phyloP scores from a whole-genome alignment of 2,888 invertebrate species.

The Drosophila cognata region DNA sequence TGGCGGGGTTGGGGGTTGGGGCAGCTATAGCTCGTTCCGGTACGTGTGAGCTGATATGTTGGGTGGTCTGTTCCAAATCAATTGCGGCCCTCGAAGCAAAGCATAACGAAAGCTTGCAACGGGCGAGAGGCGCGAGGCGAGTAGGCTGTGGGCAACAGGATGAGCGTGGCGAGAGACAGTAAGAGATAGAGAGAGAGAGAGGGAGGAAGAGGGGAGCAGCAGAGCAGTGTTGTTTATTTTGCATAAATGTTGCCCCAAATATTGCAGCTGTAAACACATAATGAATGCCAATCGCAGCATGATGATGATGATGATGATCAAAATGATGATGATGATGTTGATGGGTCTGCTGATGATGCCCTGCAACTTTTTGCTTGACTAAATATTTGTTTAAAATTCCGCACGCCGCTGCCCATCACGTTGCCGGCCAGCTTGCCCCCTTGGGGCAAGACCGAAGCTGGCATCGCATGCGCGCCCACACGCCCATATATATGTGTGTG shows the following conservation, averaged over 20 bases:
- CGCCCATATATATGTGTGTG: conserved; percentile 4
- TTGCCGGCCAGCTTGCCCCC: conserved; percentile 26
- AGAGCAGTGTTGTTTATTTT: conserved; percentile 70
- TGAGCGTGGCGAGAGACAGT: not conserved
- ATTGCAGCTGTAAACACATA: conserved; percentile 80
- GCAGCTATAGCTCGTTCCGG: conserved; percentile 64
- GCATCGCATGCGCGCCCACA: conserved; percentile 52
- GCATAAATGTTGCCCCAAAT: conserved; percentile 82
- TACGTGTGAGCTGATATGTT: conserved; percentile 79
- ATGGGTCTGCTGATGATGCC: conserved; percentile 32
- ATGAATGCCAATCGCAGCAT: conserved; percentile 54
- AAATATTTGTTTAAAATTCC: conserved; percentile 79
- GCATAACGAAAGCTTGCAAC: conserved; percentile 49
- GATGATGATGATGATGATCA: conserved; percentile 24
- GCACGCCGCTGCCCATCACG: conserved; percentile 59
- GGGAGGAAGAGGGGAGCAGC: not conserved
- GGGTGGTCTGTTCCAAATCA: conserved; percentile 81
- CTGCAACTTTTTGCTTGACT: conserved; percentile 65
- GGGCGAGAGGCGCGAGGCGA: not conserved
- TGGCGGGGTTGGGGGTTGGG: not conserved
- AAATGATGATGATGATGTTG: conserved; percentile 29
- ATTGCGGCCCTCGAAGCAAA: conserved; percentile 64
- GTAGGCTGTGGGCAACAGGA: conserved; percentile 1
- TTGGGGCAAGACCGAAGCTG: conserved; percentile 23
- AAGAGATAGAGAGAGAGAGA: not conserved